Evolutionary conservation across 1,140 invertebrate species (phyloP).

Genomic region (Drosophila lowei): DNA sequence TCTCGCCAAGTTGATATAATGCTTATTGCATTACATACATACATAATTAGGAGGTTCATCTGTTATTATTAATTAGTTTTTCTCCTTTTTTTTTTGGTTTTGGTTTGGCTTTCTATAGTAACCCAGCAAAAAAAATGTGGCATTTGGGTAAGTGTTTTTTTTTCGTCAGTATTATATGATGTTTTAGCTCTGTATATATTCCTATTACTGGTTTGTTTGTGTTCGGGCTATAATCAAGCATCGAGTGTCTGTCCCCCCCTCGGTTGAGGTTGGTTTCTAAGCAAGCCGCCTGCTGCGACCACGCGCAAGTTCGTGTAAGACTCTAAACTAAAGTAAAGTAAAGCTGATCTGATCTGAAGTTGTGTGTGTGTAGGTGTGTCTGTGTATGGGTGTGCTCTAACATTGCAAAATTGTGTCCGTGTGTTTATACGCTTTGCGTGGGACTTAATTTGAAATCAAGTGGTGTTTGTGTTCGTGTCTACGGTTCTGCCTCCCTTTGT

Average conservation of each 20-base stretch:
- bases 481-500: background rate
- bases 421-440: conserved; percentile 41
- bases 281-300: conserved; percentile 15
- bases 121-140: conserved; percentile 46
- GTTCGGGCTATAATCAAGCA: conserved; percentile 19
- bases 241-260: conserved; percentile 1
- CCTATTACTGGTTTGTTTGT: background rate
- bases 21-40: conserved; percentile 26
- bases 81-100: background rate
- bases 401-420: background rate
- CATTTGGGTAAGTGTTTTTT: conserved; percentile 22
- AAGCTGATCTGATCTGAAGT: conserved; percentile 23
- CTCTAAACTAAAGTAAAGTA: conserved; percentile 43
- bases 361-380: conserved; percentile 3
- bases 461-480: conserved; percentile 1
- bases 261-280: conserved; percentile 10
- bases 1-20: conserved; percentile 44
- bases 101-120: conserved; percentile 34
- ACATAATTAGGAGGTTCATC: conserved; percentile 30
- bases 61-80: conserved; percentile 23
- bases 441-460: conserved; percentile 44
- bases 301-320: conserved; percentile 4
- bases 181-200: conserved; percentile 19
- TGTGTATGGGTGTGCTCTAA: conserved; percentile 26
- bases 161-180: conserved; percentile 36